Conservation (phyloP, 2,888 invertebrate species). For the Pachycephus smyrnensis region DNA sequence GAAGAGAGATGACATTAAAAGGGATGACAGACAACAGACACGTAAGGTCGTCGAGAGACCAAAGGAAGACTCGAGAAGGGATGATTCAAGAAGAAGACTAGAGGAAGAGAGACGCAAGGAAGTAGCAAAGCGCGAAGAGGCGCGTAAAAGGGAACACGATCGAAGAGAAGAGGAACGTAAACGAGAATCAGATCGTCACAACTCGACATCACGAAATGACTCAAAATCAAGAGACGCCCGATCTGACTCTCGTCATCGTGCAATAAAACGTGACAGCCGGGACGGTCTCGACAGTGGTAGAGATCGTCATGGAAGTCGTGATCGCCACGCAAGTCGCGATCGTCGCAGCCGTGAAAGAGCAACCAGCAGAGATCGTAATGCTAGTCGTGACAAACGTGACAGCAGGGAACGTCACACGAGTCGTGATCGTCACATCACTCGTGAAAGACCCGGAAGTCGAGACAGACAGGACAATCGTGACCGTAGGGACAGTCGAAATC, state of each 20-base stretch:
- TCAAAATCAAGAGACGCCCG: constrained; percentile 42
- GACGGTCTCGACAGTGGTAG: constrained; percentile 40
- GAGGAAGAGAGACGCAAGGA: constrained; percentile 65
- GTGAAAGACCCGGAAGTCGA: constrained; percentile 60
- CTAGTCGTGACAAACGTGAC: constrained; percentile 30
- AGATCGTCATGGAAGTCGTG: constrained; percentile 28
- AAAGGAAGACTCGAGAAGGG: constrained; percentile 67
- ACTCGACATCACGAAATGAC: constrained; percentile 46
- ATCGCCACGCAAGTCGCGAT: constrained; percentile 37
- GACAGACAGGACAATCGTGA: constrained; percentile 61
- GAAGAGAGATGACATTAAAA: constrained; percentile 56
- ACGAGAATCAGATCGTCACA: constrained; percentile 48
- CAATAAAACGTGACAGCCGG: constrained; percentile 37
- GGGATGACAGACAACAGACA: constrained; percentile 68
- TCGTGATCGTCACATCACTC: constrained; percentile 54
- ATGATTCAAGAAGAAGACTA: constrained; percentile 51
- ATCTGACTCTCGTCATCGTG: constrained; percentile 33
- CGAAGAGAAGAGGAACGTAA: constrained; percentile 57
- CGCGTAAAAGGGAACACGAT: constrained; percentile 62
- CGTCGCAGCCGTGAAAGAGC: constrained; percentile 40
- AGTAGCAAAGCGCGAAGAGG: constrained; percentile 61
- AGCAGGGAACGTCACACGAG: constrained; percentile 58
- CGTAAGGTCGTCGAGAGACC: constrained; percentile 61
- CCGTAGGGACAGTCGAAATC: constrained; percentile 57
- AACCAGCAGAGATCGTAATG: constrained; percentile 33